Base-by-base conservation (phyloP, 2,888 invertebrate genomes). In the Leucophenga maculata region DNA sequence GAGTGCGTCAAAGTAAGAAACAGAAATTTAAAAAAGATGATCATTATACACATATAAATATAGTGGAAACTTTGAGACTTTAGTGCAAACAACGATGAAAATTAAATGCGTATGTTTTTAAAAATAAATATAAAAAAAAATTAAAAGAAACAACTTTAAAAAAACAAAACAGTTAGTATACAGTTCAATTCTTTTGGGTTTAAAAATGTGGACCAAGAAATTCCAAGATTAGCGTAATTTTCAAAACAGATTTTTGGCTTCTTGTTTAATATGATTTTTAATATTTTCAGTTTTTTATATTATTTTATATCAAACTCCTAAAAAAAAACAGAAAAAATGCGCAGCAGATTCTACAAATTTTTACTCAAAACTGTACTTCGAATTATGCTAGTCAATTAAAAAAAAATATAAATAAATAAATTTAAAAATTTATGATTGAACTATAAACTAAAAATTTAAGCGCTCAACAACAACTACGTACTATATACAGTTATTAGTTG, bases 191-290 rank as follows among this genome's bases (percentile, higher is more conserved):
- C 70, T 72, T 77, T 73, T 78, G 69, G 60, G 74, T 74, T 78
- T 72, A 72, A 73, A 67, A 78, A 78, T 79, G 82, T 78, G 84
- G 84, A 84, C 84, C 85, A 85, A 85, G 71, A 71, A 22, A 9
- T 31, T 66, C 52, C n/a, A 26, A 39, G 48, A 48, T 48, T 48
- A 6, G 70, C 69, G 14, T 16, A 57, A 11, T 31, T n/a, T n/a
- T 54, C 22, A 26, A 39, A 39, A 39, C 9, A 57, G 22, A n/a
- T 31, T 8, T 57, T 31, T 57, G 3, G 18, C 39, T 57, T 31
- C 31, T 57, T 26, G n/a, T 57, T 57, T 57, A 22, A 57, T n/a
- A 18, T 57, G 1, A 57, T 57, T 57, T 13, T 57, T 31, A 55
- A 20, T 6, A 55, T 57, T 26, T 31, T 57, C n/a, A 14, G 31